Percentiles rank a stretch among this genome's conserved stretches.
These are phyloP conservation scores for Xestobium rufovillosum DNA, from an alignment of 2,888 invertebrate genomes.

Conservation along the genomic window DNA sequence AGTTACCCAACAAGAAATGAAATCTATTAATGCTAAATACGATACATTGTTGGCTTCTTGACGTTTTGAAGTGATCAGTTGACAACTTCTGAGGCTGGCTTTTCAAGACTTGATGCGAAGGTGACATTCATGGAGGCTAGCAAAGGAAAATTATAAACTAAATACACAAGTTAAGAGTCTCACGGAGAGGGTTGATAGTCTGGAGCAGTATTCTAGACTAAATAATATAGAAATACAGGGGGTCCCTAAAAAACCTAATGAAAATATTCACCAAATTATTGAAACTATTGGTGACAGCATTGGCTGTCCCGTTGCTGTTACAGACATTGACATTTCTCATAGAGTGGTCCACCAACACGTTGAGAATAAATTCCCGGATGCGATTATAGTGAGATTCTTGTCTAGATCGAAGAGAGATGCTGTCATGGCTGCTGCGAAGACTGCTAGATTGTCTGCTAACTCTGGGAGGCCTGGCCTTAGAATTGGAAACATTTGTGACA, in stretches of 20 bases:
- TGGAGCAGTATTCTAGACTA: neutral
- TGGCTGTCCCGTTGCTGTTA: too few relatives aligned
- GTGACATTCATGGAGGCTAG: neutral
- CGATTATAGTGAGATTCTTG: conserved; percentile 8
- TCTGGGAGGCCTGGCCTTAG: conserved; percentile 11
- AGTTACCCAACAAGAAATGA: too few relatives aligned
- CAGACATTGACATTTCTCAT: too few relatives aligned
- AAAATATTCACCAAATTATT: conserved; percentile 7
- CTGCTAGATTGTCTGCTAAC: conserved; percentile 5
- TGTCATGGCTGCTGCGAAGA: conserved; percentile 10
- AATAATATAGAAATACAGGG: conserved; percentile 11
- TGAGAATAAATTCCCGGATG: too few relatives aligned
- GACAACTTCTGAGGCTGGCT: conserved; percentile 7
- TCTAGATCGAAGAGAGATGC: conserved; percentile 9
- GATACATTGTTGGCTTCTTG: too few relatives aligned
- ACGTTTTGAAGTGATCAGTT: conserved; percentile 9
- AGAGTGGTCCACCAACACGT: too few relatives aligned
- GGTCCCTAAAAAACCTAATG: conserved; percentile 5
- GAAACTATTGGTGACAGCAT: conserved; percentile 6
- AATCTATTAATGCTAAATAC: too few relatives aligned
- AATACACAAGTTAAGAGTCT: conserved; percentile 4
- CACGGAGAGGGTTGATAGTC: conserved; percentile 5
- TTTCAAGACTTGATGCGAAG: conserved; percentile 6
- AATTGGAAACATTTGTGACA: conserved; percentile 10
- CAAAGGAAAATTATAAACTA: conserved; percentile 4